phyloP scores from a whole-genome alignment of 1,140 invertebrate genomes.

The Aporrectodea caliginosa region DNA sequence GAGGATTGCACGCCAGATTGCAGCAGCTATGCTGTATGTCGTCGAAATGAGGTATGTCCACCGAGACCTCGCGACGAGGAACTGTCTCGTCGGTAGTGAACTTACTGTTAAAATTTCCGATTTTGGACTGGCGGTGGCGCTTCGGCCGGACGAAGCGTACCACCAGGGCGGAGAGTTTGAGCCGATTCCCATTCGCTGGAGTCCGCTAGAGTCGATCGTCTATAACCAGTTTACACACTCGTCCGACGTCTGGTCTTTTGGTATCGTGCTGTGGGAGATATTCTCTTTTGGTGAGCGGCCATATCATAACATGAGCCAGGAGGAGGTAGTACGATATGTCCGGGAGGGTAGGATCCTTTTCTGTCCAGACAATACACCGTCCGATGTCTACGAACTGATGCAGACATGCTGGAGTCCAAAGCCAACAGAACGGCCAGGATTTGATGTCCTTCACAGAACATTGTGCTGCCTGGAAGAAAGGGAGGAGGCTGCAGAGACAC shows the following conservation, averaged over 20 bases:
- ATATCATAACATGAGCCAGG: constrained; percentile 90
- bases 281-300: constrained; percentile 93
- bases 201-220: constrained; percentile 94
- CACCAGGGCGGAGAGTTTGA: constrained; percentile 59
- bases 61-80: constrained; percentile 30
- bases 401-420: constrained; percentile 85
- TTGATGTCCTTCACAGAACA: background rate
- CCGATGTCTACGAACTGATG: constrained; percentile 89
- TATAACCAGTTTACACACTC: constrained; percentile 95
- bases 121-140: constrained; percentile 81
- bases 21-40: constrained; percentile 92
- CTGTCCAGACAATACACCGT: constrained; percentile 85
- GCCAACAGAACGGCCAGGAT: constrained; percentile 63
- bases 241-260: constrained; percentile 97
- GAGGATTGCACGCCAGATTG: constrained; percentile 84
- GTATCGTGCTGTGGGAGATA: constrained; percentile 95
- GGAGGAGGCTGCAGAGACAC: too few species aligned
- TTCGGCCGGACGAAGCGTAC: constrained; percentile 65
- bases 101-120: constrained; percentile 86
- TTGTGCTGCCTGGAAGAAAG: background rate
- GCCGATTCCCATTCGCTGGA: constrained; percentile 66
- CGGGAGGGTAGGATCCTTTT: constrained; percentile 85
- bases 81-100: constrained; percentile 65
- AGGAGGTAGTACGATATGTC: constrained; percentile 95
- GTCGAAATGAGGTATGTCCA: constrained; percentile 55